Evolutionary conservation across 2,888 invertebrate species (phyloP), one percentile per base, ranked within the genome.

Genomic region (Heliothis peltigera): DNA sequence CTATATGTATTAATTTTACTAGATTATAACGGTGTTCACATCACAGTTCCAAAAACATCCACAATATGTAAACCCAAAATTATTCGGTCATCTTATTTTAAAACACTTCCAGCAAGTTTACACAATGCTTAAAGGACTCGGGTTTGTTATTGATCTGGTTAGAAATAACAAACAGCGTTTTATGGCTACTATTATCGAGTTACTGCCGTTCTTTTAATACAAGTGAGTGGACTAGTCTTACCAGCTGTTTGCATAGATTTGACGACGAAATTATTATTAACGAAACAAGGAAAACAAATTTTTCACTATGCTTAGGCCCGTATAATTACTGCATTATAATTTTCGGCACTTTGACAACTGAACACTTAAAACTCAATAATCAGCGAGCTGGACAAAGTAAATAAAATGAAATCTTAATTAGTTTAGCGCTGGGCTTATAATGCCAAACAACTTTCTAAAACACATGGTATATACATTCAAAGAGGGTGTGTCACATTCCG

Each of bases 81-180:
- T 61, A 71, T 32, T 52, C 25, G 10, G n/a, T 46, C 32, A 63
- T 43, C 48, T 64, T 63, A 57, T 59, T 64, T 54, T 49, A 64
- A 53, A 67, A 54, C 80, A 80, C 74, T 74, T 80, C 84, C 61
- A 82, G 76, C 46, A 25, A 68, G n/a, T 54, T 46, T 51, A 64
- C 52, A 72, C 67, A 70, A 64, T 66, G 69, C 42, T 69, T 56
- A 56, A 77, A 77, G 80, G 82, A 79, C 66, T 82, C 77, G 82
- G 84, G 82, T 87, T 87, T 90, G 90, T 90, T 91, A 91, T 89
- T 87, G 89, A 91, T 91, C 87, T 84, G 78, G 77, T 80, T 89
- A 87, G 88, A 90, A 92, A 92, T 90, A 93, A 92, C 91, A 92
- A 91, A 89, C 90, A 85, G 51, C 62, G 78, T 84, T 89, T 90